A percentile compares a stretch with the other conserved stretches of the same genome.
phyloP scores from a whole-genome alignment of 1,140 invertebrate species.

The Neodiprion fabricii region DNA sequence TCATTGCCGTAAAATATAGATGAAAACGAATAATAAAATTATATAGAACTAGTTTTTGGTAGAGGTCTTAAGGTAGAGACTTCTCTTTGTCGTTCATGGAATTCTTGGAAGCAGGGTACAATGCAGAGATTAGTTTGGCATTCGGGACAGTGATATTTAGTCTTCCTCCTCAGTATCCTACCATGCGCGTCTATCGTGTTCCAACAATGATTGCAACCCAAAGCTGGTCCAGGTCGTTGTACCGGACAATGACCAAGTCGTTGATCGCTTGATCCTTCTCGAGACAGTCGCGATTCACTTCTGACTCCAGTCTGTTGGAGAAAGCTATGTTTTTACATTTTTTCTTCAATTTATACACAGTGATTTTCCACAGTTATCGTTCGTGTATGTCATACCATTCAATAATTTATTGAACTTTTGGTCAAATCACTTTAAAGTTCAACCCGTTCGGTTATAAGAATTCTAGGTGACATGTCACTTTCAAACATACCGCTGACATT shows the following conservation, averaged over 20 bases:
- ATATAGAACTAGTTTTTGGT: constrained; percentile 58
- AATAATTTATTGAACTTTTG: no score
- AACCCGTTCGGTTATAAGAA: neutral
- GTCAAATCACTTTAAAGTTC: no score
- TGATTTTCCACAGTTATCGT: neutral
- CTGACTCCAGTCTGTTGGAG: constrained; percentile 6
- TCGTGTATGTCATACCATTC: no score
- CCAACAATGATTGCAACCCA: constrained; percentile 88
- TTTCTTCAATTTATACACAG: neutral
- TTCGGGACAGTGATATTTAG: constrained; percentile 87
- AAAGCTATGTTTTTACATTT: constrained; percentile 5
- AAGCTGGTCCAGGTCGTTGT: constrained; percentile 77
- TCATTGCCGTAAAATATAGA: neutral
- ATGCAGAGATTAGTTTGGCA: constrained; percentile 87
- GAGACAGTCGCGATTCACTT: neutral
- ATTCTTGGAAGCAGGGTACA: constrained; percentile 85
- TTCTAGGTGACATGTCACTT: constrained; percentile 7
- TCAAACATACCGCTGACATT: constrained; percentile 17
- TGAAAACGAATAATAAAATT: neutral
- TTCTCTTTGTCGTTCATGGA: constrained; percentile 67
- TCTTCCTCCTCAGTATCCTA: constrained; percentile 80
- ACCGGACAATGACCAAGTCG: constrained; percentile 76
- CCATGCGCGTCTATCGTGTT: constrained; percentile 83
- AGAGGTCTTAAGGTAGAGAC: constrained; percentile 49
- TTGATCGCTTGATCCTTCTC: constrained; percentile 40